A percentile compares a stretch with the other conserved stretches of the same genome.
Evolutionary conservation across 2,113 vertebrate genomes (phyloP).

Genomic region (Puntigrus tetrazona): DNA sequence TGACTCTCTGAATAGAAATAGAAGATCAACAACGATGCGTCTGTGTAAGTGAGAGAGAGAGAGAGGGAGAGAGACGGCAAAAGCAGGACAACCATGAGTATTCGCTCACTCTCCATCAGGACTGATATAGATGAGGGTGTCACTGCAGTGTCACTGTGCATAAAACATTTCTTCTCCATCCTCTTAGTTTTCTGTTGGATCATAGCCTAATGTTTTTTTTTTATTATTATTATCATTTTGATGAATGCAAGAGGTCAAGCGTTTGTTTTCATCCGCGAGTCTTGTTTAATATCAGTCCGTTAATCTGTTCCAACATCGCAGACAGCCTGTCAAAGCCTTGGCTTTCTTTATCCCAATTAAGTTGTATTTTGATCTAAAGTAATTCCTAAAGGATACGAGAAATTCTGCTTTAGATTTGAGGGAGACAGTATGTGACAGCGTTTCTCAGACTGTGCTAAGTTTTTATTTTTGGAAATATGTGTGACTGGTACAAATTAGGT

Average conservation of each 20-base stretch:
- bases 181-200: constrained; percentile 47
- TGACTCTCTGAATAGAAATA: constrained; percentile 63
- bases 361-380: constrained; percentile 55
- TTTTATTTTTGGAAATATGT: constrained; percentile 37
- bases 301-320: constrained; percentile 51
- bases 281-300: constrained; percentile 34
- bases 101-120: constrained; percentile 51
- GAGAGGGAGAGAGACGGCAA: constrained; percentile 12
- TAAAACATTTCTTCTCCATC: constrained; percentile 72
- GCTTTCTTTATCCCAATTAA: constrained; percentile 41
- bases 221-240: not conserved
- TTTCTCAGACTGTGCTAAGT: constrained; percentile 31
- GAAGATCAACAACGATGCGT: constrained; percentile 46
- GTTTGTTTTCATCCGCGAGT: constrained; percentile 26
- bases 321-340: constrained; percentile 46
- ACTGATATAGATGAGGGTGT: constrained; percentile 61
- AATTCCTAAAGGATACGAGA: constrained; percentile 52
- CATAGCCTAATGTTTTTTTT: constrained; percentile 29
- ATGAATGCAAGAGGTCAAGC: constrained; percentile 15
- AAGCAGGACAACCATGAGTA: constrained; percentile 55
- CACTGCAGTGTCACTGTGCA: constrained; percentile 73
- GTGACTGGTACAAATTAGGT: constrained; percentile 52
- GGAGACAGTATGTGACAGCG: constrained; percentile 52
- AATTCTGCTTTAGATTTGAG: constrained; percentile 57
- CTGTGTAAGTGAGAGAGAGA: constrained; percentile 47